Conservation (phyloP, 2,113 vertebrate genomes). For the Oenanthe melanoleuca region DNA sequence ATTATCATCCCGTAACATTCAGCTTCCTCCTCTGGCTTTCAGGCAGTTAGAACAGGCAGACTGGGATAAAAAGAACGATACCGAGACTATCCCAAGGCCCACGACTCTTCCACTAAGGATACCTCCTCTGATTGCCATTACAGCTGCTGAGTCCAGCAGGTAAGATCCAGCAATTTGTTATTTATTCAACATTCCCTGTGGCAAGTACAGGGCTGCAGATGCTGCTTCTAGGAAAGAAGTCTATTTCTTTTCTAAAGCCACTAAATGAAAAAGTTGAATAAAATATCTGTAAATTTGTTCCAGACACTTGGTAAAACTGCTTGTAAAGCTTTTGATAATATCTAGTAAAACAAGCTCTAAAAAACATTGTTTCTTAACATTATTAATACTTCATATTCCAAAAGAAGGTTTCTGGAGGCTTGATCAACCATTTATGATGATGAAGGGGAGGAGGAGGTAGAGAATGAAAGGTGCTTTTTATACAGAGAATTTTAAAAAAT, state of each 20-base stretch:
- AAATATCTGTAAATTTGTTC: not conserved
- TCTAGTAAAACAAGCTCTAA: not conserved
- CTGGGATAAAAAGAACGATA: constrained; percentile 82
- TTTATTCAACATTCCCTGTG: not conserved
- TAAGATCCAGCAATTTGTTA: constrained; percentile 59
- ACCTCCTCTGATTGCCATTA: constrained; percentile 93
- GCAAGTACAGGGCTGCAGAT: not conserved
- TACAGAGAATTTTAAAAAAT: too few species aligned
- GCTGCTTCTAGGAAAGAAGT: not conserved
- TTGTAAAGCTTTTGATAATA: not conserved
- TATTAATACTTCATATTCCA: not conserved
- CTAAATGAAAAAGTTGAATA: not conserved
- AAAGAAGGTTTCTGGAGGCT: not conserved
- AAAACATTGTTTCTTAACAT: not conserved
- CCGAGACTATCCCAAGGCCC: constrained; percentile 78
- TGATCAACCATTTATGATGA: not conserved
- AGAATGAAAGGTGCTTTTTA: not conserved
- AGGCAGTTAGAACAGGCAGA: constrained; percentile 91
- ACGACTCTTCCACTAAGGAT: constrained; percentile 87
- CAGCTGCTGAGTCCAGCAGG: constrained; percentile 89
- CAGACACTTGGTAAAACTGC: not conserved
- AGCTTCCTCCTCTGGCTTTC: constrained; percentile 92
- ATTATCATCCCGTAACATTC: constrained; percentile 86
- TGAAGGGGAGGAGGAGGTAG: not conserved
- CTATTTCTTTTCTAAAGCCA: not conserved